phyloP scores from a whole-genome alignment of 2,888 invertebrate species.

The Caenorhabditis afra region DNA sequence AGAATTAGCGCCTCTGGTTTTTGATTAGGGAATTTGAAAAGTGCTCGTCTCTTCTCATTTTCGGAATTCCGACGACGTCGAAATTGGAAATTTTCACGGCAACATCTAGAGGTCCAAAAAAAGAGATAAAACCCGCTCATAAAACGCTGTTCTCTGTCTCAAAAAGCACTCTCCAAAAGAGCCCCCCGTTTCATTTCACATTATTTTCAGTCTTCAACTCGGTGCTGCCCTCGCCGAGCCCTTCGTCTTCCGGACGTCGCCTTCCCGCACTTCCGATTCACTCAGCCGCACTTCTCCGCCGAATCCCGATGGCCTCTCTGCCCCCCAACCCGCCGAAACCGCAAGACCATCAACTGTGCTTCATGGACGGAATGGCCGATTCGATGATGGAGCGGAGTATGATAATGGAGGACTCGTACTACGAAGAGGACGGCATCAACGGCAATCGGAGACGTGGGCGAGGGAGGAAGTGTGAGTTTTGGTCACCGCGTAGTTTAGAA shows the following conservation, averaged over 20 bases:
- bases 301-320: constrained; percentile 57
- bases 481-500: not conserved
- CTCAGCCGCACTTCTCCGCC: constrained; percentile 50
- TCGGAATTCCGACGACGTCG: too few relatives aligned
- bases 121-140: not conserved
- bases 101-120: too few relatives aligned
- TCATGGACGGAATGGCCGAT: constrained; percentile 67
- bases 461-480: constrained; percentile 59
- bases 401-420: constrained; percentile 75
- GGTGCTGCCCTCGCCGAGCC: constrained; percentile 57
- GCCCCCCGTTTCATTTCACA: not conserved
- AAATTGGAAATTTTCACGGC: too few relatives aligned
- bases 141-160: not conserved
- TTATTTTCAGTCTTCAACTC: constrained; percentile 40
- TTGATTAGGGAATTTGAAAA: too few relatives aligned
- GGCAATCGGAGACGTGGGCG: constrained; percentile 66
- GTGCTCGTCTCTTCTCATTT: too few relatives aligned
- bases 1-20: too few relatives aligned
- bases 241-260: constrained; percentile 65
- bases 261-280: constrained; percentile 67
- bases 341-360: constrained; percentile 65
- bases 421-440: constrained; percentile 78
- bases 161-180: not conserved
- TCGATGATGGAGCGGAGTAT: constrained; percentile 65
- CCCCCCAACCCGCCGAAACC: constrained; percentile 55